Evolutionary conservation across 1,140 invertebrate genomes (phyloP).

Genomic region (Campoletis sonorensis): DNA sequence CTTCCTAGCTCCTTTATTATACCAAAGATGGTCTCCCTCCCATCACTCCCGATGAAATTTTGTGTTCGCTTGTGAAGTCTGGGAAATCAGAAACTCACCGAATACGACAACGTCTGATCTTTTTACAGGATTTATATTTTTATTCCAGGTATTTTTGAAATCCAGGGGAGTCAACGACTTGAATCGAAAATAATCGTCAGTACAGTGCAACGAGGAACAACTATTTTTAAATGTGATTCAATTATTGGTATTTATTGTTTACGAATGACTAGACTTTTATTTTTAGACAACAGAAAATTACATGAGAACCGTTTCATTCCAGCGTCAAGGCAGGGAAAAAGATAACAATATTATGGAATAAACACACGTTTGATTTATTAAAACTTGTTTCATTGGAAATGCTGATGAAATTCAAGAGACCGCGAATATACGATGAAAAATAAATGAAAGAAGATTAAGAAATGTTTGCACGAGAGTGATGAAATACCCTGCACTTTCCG

Average conservation of each 20-base stretch:
- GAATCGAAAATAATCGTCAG: too few relatives aligned
- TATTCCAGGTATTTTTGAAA: background rate
- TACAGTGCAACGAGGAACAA: too few relatives aligned
- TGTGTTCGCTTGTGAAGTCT: background rate
- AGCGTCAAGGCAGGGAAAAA: too few relatives aligned
- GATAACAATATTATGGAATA: too few relatives aligned
- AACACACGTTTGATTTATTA: too few relatives aligned
- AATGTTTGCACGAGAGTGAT: slow-evolving; percentile 18
- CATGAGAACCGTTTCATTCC: too few relatives aligned
- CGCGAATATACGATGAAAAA: too few relatives aligned
- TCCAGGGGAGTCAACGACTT: background rate
- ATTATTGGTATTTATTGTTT: too few relatives aligned
- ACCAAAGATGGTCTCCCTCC: background rate
- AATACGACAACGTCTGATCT: background rate
- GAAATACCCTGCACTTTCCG: slow-evolving; percentile 56
- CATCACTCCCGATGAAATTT: background rate
- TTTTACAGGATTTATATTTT: background rate
- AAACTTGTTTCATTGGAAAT: too few relatives aligned
- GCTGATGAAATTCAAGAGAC: background rate
- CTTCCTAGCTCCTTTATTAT: background rate
- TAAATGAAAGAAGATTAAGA: slow-evolving; percentile 26
- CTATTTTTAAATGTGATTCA: too few relatives aligned
- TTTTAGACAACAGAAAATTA: too few relatives aligned
- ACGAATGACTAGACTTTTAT: too few relatives aligned
- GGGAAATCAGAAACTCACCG: background rate